Percentiles rank a stretch among this genome's conserved stretches.
phyloP scores from a whole-genome alignment of 1,140 invertebrate genomes.

The Procambarus clarkii region DNA sequence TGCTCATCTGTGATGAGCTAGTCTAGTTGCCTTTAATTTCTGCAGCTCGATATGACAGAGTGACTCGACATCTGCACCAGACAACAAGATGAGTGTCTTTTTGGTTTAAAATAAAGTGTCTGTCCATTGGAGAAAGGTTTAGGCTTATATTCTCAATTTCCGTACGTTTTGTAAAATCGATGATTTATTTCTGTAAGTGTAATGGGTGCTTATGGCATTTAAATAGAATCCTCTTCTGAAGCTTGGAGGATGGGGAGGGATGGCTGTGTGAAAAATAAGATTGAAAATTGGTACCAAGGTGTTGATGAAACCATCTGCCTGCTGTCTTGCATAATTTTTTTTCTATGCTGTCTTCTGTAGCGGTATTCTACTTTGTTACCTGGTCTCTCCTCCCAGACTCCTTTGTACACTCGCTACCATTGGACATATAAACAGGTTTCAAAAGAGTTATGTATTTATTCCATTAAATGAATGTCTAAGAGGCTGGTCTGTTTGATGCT shows the following conservation, averaged over 20 bases:
- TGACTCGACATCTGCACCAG: neutral
- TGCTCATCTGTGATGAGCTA: neutral
- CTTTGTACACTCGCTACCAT: conserved; percentile 51
- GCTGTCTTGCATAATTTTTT: conserved; percentile 19
- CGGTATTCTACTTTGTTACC: conserved; percentile 35
- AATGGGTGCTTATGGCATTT: neutral
- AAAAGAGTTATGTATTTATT: conserved; percentile 64
- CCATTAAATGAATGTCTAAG: conserved; percentile 66
- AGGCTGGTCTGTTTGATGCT: conserved; percentile 49
- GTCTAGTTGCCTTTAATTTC: neutral
- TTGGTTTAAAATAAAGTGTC: neutral
- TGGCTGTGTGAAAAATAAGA: neutral
- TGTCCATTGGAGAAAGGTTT: neutral
- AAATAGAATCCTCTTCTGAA: neutral
- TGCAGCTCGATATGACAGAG: neutral
- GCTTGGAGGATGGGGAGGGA: neutral
- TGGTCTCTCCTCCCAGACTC: conserved; percentile 41
- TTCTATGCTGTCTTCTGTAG: conserved; percentile 7
- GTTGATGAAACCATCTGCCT: conserved; percentile 29
- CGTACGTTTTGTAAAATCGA: neutral
- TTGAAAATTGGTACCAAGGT: neutral
- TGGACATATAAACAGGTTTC: conserved; percentile 50
- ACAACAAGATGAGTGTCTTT: neutral
- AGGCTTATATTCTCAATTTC: neutral
- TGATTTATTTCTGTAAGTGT: neutral